phyloP scores from a whole-genome alignment of 2,888 invertebrate genomes.

The Diarsia dahlii region DNA sequence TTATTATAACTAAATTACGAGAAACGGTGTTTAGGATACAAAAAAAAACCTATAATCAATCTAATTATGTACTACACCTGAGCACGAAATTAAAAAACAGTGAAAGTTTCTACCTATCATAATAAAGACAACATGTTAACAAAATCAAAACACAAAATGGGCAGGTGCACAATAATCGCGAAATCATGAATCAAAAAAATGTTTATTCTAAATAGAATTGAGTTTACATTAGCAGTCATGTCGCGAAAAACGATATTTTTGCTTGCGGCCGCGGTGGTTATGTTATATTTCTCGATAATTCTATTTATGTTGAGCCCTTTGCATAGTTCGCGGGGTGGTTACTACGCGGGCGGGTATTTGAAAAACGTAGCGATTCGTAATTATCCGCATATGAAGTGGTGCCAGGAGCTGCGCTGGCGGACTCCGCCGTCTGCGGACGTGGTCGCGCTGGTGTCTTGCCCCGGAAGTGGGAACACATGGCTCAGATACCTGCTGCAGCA shows the following conservation, averaged over 20 bases:
- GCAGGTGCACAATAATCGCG: constrained; percentile 11
- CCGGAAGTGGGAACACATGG: constrained; percentile 97
- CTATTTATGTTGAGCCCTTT: constrained; percentile 84
- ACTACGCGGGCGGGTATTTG: constrained; percentile 77
- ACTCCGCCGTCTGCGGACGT: constrained; percentile 87
- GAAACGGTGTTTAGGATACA: neutral
- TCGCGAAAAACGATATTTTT: constrained; percentile 83
- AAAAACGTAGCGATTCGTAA: constrained; percentile 79
- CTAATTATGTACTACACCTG: constrained; percentile 7
- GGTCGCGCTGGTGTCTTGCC: constrained; percentile 94
- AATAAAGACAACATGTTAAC: constrained; percentile 42
- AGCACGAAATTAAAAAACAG: neutral
- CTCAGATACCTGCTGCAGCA: constrained; percentile 94
- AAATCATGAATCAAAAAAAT: constrained; percentile 64
- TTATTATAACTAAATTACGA: neutral
- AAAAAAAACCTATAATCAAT: neutral
- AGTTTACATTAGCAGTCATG: constrained; percentile 70
- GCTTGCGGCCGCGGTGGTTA: constrained; percentile 79
- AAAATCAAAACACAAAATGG: constrained; percentile 57
- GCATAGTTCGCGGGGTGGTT: constrained; percentile 74
- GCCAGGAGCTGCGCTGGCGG: constrained; percentile 86
- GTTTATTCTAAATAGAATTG: constrained; percentile 43
- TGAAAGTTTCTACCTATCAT: neutral
- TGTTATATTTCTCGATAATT: constrained; percentile 85
- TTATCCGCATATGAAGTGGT: constrained; percentile 87